These are phyloP conservation scores for Ernsta delagoae DNA, from an alignment of 2,888 invertebrate genomes.

Conservation along the genomic window DNA sequence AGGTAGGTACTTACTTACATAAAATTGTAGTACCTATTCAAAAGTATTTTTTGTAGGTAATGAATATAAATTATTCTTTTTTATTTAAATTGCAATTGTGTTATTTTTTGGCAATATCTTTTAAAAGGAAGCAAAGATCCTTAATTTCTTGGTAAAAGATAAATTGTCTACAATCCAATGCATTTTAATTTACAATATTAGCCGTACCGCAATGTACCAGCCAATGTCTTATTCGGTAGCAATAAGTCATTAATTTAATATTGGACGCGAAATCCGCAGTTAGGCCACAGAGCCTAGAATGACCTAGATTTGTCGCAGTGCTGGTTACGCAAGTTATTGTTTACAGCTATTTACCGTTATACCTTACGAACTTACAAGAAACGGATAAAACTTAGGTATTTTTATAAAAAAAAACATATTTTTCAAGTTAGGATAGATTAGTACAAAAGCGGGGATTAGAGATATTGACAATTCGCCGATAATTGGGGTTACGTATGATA, in stretches of 20 bases:
- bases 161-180: too few species aligned
- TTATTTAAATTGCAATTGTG: too few species aligned
- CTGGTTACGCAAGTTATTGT: constrained; percentile 50
- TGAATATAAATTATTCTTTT: too few species aligned
- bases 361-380: constrained; percentile 23
- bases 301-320: constrained; percentile 63
- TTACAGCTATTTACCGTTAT: constrained; percentile 41
- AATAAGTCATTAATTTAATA: constrained; percentile 36
- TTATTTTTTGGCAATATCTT: too few species aligned
- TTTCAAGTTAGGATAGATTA: too few species aligned
- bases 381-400: too few species aligned
- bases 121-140: too few species aligned
- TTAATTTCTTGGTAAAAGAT: too few species aligned
- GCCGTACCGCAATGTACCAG: constrained; percentile 9
- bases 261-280: constrained; percentile 56
- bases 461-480: too few species aligned
- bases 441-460: neutral
- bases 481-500: too few species aligned
- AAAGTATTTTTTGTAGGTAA: neutral
- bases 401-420: too few species aligned
- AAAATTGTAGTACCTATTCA: neutral
- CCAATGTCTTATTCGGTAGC: constrained; percentile 26
- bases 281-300: constrained; percentile 61
- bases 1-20: neutral
- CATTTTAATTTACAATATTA: neutral